Evolutionary conservation across 2,797 vertebrate species (phyloP).

Genomic region (Lutjanus argentimaculatus): DNA sequence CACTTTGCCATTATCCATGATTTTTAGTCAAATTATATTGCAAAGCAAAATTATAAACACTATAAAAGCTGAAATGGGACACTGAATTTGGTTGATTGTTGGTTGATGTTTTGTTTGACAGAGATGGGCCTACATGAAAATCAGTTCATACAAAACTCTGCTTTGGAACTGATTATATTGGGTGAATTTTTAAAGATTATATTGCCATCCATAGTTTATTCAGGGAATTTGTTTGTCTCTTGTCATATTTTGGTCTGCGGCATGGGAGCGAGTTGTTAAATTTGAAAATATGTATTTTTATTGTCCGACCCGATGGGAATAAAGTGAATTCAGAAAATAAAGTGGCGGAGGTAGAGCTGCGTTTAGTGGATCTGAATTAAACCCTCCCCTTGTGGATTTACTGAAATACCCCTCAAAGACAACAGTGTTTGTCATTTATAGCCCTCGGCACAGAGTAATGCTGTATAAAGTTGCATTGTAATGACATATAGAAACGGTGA

Average conservation of each 20-base stretch:
- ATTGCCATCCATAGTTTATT: constrained; percentile 44
- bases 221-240: constrained; percentile 28
- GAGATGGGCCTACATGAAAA: constrained; percentile 4
- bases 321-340: constrained; percentile 71
- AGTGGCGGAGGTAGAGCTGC: constrained; percentile 70
- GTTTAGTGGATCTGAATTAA: constrained; percentile 70
- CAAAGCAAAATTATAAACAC: neutral
- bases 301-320: constrained; percentile 56
- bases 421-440: constrained; percentile 84
- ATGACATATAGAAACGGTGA: constrained; percentile 88
- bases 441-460: constrained; percentile 82
- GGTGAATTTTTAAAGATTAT: constrained; percentile 37
- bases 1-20: neutral
- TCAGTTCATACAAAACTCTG: constrained; percentile 18
- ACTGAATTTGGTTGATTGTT: neutral
- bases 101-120: constrained; percentile 7
- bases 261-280: constrained; percentile 54
- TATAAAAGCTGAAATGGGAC: constrained; percentile 12
- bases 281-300: constrained; percentile 65
- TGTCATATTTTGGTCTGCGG: constrained; percentile 39
- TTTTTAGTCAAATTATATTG: constrained; percentile 8
- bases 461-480: constrained; percentile 87
- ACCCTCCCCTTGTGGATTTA: constrained; percentile 76
- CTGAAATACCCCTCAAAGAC: constrained; percentile 80
- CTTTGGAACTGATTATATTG: constrained; percentile 46